Evolutionary conservation across 2,113 vertebrate genomes (phyloP), one percentile per base, ranked within the genome.

Genomic region (Rissa tridactyla): DNA sequence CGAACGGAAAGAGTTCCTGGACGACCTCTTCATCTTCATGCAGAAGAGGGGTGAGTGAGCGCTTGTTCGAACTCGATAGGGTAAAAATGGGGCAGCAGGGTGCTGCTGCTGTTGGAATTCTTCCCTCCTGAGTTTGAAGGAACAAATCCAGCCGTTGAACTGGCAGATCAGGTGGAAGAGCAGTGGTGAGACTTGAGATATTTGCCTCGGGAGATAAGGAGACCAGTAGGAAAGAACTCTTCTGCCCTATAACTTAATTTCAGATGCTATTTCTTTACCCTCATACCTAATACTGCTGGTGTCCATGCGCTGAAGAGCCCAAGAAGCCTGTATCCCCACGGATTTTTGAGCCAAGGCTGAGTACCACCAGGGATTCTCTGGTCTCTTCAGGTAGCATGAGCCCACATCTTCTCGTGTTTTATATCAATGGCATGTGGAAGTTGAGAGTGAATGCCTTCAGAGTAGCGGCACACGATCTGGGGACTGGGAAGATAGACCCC

Each of bases 11-110:
- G 99, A 99, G 60, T 99, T 99, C 98, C 98, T 99, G 49, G 99
- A 99, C 69, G 98, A 99, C 47, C 99, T 99, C 61, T 99, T 99
- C 90, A 55, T 99, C 94, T 99, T 99, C 66, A 99, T 99, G 99
- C 99, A 99, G 97, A 99, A 99, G 98, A 98, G 99, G 97, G 99
- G 99, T 99, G 91, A 98, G 98, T 98, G 82, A 44, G 15, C 65
- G 3, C 54, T 52, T 25, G 2, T 46, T 77, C 27, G 54, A 32
- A 27, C 30, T 51, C 15, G 2, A 0, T 3, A 18, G 2, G 32
- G 19, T 12, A 6, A 30, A 82, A 82, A 16, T 2, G 3, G 46
- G 76, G 13, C 21, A 13, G 21, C 20, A 7, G 12, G 13, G 21
- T 65, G 10, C n/a, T 78, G 23, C 57, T 65, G 58, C 34, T 2